These are phyloP conservation scores for Melanocharis versteri DNA, from an alignment of 2,113 vertebrate species.

Conservation along the genomic window DNA sequence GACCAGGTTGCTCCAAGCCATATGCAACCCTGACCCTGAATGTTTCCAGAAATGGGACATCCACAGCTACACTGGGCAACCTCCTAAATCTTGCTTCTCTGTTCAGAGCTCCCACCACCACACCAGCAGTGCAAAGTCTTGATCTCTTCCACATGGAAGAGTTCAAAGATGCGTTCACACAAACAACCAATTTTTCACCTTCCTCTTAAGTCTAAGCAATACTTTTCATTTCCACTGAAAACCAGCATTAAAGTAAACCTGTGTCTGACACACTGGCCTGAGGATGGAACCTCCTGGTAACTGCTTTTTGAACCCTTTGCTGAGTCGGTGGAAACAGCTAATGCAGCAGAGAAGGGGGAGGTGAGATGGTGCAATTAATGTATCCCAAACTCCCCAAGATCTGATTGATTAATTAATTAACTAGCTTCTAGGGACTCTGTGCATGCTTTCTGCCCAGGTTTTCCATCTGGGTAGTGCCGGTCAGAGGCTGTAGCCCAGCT, in stretches of 20 bases:
- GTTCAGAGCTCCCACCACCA: neutral
- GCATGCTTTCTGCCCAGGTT: accelerated
- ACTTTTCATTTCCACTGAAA: neutral
- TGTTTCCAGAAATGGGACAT: neutral
- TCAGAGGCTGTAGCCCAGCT: neutral
- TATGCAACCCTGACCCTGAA: neutral
- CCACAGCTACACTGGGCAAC: neutral
- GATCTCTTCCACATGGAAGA: neutral
- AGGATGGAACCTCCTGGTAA: neutral
- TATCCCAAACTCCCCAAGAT: neutral
- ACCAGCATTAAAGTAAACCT: neutral
- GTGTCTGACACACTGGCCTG: neutral
- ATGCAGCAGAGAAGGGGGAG: neutral
- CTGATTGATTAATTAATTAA: neutral
- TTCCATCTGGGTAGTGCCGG: neutral
- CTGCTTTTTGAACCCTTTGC: neutral
- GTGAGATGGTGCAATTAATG: neutral
- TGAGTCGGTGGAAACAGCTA: neutral
- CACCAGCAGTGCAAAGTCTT: accelerated
- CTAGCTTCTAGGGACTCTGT: neutral
- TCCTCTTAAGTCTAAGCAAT: neutral
- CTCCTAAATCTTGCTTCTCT: neutral
- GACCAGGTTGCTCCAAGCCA: neutral
- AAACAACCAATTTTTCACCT: neutral
- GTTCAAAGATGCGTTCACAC: neutral